Conservation (phyloP, 2,113 vertebrate species). For the Patagioenas fasciata region DNA sequence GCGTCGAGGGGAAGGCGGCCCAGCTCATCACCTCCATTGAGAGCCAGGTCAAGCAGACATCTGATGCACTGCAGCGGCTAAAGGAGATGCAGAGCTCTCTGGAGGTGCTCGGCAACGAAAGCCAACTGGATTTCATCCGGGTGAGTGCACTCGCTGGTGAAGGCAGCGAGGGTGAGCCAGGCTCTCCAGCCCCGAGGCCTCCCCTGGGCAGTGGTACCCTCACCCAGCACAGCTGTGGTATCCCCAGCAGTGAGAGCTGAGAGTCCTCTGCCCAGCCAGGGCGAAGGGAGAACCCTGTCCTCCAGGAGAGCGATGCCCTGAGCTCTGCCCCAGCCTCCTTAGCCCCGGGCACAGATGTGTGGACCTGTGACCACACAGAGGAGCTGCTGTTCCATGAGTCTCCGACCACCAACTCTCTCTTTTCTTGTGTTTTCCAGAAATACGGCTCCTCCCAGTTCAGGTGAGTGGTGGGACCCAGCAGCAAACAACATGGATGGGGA, state of each 20-base stretch:
- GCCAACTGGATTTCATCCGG: slow-evolving; percentile 77
- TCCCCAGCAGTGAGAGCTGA: background rate
- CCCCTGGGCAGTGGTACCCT: background rate
- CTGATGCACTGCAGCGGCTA: slow-evolving; percentile 63
- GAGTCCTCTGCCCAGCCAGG: background rate
- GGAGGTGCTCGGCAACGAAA: slow-evolving; percentile 76
- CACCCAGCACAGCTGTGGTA: background rate
- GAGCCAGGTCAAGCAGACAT: slow-evolving; percentile 78
- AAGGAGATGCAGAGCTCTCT: slow-evolving; percentile 71
- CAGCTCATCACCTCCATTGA: slow-evolving; percentile 79
- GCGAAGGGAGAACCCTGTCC: background rate
- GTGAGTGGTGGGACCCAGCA: slow-evolving; percentile 58
- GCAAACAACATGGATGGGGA: background rate
- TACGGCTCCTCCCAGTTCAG: slow-evolving; percentile 77
- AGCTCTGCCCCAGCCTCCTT: background rate
- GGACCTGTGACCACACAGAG: background rate
- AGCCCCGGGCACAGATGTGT: background rate
- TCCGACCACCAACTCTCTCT: background rate
- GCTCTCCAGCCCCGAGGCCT: background rate
- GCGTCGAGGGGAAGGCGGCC: slow-evolving; percentile 72
- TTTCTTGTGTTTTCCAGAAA: slow-evolving; percentile 76
- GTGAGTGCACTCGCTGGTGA: slow-evolving; percentile 24
- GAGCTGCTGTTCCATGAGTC: background rate
- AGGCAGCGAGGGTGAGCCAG: background rate
- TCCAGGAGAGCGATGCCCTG: background rate